Evolutionary conservation across 2,797 vertebrate genomes (phyloP), one percentile per base, ranked within the genome.

Genomic region (Schizopygopsis pylzovi): DNA sequence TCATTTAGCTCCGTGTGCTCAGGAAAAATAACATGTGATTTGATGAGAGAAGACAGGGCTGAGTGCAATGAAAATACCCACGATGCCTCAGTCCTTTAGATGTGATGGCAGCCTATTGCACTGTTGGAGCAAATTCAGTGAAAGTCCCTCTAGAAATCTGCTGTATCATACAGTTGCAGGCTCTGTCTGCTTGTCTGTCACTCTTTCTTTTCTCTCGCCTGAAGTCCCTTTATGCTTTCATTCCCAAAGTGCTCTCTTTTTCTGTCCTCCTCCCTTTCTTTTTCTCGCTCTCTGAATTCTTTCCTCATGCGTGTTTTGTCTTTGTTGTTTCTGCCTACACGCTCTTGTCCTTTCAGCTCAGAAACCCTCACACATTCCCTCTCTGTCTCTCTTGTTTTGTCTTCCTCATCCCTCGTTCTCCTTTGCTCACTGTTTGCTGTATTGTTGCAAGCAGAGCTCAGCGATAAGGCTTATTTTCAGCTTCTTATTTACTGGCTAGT

Each of bases 341-440:
- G 11, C 88, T 67, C 79, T 78, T 75, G 63, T 82, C 70, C 86
- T 87, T 84, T 82, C 82, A 87, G 79, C 85, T 78, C 61, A 72
- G 75, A 84, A 84, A 70, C 75, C 68, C 79, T 87, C 82, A 82
- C 73, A 82, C 87, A 87, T 88, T 88, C 83, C 82, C 54, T 73
- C 61, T 80, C 39, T 72, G 52, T 81, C 73, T 43, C 54, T 81
- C 71, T 63, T 63, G 15, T 82, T 81, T 54, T 20, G 81, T 81
- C 63, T 65, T 65, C 67, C 47, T 73, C 56, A 79, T 52, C 73
- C 25, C 68, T 80, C 12, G 22, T 70, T 47, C 43, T 82, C 72
- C 20, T 52, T 76, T 41, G n/a, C 28, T 65, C 25, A 56, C 37
- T 28, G 22, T 59, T 45, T 47, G 68, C 37, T 56, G 80, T 59